These are phyloP conservation scores for Sturnira hondurensis DNA, from an alignment of 2,113 vertebrate species.

Conservation along the genomic window DNA sequence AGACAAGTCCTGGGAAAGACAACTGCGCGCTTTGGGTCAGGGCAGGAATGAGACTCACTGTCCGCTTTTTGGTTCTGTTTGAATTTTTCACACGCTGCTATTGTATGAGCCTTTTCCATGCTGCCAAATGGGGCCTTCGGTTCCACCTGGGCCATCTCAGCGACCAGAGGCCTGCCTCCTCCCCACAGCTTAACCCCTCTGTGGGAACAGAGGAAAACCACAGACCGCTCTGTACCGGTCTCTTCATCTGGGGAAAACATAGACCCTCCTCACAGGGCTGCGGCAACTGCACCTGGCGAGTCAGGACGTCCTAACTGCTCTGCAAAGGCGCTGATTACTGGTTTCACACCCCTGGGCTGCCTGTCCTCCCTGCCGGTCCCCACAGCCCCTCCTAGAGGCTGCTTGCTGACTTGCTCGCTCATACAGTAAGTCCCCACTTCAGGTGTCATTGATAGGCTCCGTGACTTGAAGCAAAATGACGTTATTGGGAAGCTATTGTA, in stretches of 20 bases:
- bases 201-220: neutral
- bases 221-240: neutral
- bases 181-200: neutral
- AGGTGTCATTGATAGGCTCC: neutral
- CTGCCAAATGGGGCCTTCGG: neutral
- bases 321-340: neutral
- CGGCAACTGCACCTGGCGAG: accelerated
- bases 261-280: neutral
- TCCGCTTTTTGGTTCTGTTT: neutral
- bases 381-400: neutral
- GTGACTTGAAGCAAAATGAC: neutral
- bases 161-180: neutral
- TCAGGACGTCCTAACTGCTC: neutral
- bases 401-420: neutral
- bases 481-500: too few relatives aligned
- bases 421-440: neutral
- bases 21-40: neutral
- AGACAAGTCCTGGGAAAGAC: neutral
- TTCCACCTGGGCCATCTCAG: neutral
- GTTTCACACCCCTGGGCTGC: neutral
- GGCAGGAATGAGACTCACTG: neutral
- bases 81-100: neutral
- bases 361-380: neutral
- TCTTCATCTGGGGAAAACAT: neutral
- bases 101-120: neutral